These are phyloP conservation scores for Flexamia atlantica DNA, from an alignment of 2,888 invertebrate species.

Conservation along the genomic window DNA sequence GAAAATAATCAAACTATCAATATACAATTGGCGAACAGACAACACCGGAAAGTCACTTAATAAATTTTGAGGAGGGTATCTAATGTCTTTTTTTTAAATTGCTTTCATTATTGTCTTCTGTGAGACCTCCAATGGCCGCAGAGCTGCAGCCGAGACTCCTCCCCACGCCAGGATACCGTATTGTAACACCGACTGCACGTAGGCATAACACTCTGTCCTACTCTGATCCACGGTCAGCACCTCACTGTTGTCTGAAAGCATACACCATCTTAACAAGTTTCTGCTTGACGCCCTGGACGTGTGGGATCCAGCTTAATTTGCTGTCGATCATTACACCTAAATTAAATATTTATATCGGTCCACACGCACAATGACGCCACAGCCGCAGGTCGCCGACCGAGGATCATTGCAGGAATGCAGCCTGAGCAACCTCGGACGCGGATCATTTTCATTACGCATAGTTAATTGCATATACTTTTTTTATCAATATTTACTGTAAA, in stretches of 20 bases:
- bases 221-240: neutral
- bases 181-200: constrained; percentile 22
- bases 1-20: no score
- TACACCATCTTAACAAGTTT: neutral
- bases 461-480: no score
- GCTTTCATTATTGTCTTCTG: constrained; percentile 18
- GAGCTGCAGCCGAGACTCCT: neutral
- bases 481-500: no score
- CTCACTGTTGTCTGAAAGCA: neutral
- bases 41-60: no score
- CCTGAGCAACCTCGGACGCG: no score
- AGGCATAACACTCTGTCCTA: neutral
- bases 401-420: no score
- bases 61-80: neutral
- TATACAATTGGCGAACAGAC: no score
- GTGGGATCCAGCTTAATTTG: constrained; percentile 18
- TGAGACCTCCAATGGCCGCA: neutral
- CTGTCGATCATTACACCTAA: neutral
- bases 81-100: neutral
- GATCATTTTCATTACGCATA: no score
- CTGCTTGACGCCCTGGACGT: neutral
- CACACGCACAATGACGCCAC: no score
- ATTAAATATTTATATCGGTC: no score
- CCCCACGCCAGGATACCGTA: constrained; percentile 27
- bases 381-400: no score